Evolutionary conservation across 2,888 invertebrate species (phyloP), one percentile per base, ranked within the genome.

Genomic region (Blastobasis lacticolella): DNA sequence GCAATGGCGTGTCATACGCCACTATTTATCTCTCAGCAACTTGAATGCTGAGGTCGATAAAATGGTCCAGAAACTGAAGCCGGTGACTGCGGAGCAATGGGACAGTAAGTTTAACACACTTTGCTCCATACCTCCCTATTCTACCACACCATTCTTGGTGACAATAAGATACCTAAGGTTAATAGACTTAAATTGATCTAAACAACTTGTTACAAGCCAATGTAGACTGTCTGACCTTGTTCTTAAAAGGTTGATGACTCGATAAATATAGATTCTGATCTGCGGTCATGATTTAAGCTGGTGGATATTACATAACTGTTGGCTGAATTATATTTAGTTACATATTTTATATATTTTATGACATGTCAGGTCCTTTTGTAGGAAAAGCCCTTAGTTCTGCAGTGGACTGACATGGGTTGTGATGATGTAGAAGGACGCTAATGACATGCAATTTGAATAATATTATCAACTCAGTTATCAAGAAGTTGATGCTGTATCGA

Each of bases 1-100:
- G 36, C 88, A 86, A 69, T 88, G 88, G 88, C 71, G 78, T 37
- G 64, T 84, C 46, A 77, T 88, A 49, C 70, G 88, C 36, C 83
- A 84, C 61, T 85, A 82, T 60, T 68, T 88, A 45, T 82, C 86
- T 7, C 62, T 79, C 54, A 67, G 66, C 38, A 82, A 80, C 60
- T 66, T 86, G 54, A 75, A 80, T 48, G 51, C 76, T 0, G 87
- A 87, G 64, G 73, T 82, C 6, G 86, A 88, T 45, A 84, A 83
- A 64, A 61, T 86, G 54, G 64, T 82, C 47, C 83, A 78, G 58
- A 81, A 77, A 62, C 59, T 83, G 9, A 79, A 78, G 53, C 81
- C 82, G 5, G 71, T 69, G 0, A 63, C 78, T 1, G 78, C 85
- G 0, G 81, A 81, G 46, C 84, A 83, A 61, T 86, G 86, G 84